These are phyloP conservation scores for Caerostris extrusa DNA, from an alignment of 1,140 invertebrate genomes.

Conservation along the genomic window DNA sequence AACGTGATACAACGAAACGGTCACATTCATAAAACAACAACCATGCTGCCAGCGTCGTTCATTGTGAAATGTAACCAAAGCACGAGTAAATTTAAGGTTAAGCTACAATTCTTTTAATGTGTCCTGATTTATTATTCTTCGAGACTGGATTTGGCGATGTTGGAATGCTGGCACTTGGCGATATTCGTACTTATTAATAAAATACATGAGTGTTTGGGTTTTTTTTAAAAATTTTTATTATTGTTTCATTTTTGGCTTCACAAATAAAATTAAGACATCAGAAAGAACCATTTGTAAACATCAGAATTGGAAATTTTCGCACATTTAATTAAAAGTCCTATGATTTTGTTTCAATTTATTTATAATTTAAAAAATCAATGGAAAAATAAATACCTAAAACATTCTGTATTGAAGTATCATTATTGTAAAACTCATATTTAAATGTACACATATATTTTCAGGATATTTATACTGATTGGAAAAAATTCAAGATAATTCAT, in stretches of 20 bases:
- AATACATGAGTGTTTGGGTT: not conserved
- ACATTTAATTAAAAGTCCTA: no score
- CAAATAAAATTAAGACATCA: not conserved
- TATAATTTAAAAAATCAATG: no score
- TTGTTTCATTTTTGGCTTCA: not conserved
- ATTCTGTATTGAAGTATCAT: no score
- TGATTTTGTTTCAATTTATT: no score
- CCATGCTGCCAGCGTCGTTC: not conserved
- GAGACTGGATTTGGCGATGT: not conserved
- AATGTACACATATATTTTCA: no score
- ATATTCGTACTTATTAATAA: not conserved
- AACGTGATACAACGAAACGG: constrained; percentile 18
- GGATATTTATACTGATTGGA: no score
- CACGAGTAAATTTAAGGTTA: constrained; percentile 36
- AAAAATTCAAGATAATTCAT: no score
- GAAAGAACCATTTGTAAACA: no score
- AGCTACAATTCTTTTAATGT: not conserved
- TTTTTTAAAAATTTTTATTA: not conserved
- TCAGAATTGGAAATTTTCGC: no score
- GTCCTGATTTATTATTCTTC: constrained; percentile 10
- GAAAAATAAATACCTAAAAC: no score
- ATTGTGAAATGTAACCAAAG: not conserved
- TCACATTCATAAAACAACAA: constrained; percentile 54
- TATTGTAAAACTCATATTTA: no score
- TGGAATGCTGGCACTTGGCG: not conserved